phyloP scores from a whole-genome alignment of 2,113 vertebrate genomes.

The Todiramphus chloris region DNA sequence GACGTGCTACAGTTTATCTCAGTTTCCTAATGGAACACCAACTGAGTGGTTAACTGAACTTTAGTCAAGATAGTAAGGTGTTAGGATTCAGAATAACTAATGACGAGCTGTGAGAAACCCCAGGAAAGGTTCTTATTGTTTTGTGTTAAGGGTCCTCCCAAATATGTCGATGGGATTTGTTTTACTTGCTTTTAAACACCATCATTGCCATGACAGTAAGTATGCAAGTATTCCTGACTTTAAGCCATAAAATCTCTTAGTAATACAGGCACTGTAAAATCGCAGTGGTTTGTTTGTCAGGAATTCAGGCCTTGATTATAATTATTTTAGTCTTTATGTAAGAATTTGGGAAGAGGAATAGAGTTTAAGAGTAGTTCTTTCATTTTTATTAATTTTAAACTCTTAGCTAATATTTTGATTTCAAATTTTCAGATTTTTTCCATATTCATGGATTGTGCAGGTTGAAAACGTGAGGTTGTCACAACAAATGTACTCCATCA shows the following conservation, averaged over 20 bases:
- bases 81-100: slow-evolving; percentile 12
- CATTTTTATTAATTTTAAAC: background rate
- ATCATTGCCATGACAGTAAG: background rate
- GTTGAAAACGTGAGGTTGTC: background rate
- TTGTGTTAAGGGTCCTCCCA: background rate
- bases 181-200: background rate
- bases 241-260: background rate
- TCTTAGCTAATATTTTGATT: background rate
- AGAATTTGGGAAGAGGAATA: background rate
- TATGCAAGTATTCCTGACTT: background rate
- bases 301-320: background rate
- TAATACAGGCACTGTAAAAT: background rate
- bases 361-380: background rate
- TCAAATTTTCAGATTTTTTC: background rate
- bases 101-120: background rate
- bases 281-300: background rate
- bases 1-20: slow-evolving; percentile 28
- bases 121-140: background rate
- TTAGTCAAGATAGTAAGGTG: slow-evolving; percentile 26
- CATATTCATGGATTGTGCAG: background rate
- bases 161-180: background rate
- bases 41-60: slow-evolving; percentile 3
- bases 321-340: background rate
- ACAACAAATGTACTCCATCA: background rate
- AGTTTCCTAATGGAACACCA: background rate